Percentiles rank a stretch among this genome's conserved stretches.
phyloP scores from a whole-genome alignment of 2,797 vertebrate species.

The Chelon auratus region DNA sequence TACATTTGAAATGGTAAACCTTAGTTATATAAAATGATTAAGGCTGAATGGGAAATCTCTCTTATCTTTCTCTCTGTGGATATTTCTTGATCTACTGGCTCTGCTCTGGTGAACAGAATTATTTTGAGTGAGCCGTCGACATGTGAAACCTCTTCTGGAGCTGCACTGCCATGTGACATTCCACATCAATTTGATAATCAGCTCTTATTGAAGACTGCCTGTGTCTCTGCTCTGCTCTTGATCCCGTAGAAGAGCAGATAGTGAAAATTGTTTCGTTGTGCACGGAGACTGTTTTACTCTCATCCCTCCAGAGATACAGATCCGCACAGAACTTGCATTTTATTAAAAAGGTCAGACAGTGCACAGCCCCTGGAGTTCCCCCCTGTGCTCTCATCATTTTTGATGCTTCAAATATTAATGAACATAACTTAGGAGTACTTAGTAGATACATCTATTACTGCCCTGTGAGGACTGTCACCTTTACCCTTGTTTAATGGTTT shows the following conservation, averaged over 20 bases:
- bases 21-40: too few species aligned
- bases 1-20: background rate
- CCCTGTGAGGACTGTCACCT: slow-evolving; percentile 16
- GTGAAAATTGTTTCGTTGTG: background rate
- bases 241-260: background rate
- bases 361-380: background rate
- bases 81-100: background rate
- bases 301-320: background rate
- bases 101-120: slow-evolving; percentile 6
- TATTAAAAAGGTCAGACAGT: slow-evolving; percentile 11
- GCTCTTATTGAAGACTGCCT: slow-evolving; percentile 7
- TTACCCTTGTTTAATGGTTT: slow-evolving; percentile 17
- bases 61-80: background rate
- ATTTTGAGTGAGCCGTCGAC: slow-evolving; percentile 14
- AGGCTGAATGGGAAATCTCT: slow-evolving; percentile 1
- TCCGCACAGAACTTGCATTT: slow-evolving; percentile 1
- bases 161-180: slow-evolving; percentile 33
- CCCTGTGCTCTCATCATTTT: slow-evolving; percentile 10
- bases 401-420: slow-evolving; percentile 34
- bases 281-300: background rate
- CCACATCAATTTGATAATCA: slow-evolving; percentile 32
- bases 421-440: slow-evolving; percentile 31
- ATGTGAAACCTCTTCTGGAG: slow-evolving; percentile 2
- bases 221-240: slow-evolving; percentile 1
- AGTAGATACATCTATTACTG: background rate